These are phyloP conservation scores for Diogma glabrata DNA, from an alignment of 2,888 invertebrate genomes.

Conservation along the genomic window DNA sequence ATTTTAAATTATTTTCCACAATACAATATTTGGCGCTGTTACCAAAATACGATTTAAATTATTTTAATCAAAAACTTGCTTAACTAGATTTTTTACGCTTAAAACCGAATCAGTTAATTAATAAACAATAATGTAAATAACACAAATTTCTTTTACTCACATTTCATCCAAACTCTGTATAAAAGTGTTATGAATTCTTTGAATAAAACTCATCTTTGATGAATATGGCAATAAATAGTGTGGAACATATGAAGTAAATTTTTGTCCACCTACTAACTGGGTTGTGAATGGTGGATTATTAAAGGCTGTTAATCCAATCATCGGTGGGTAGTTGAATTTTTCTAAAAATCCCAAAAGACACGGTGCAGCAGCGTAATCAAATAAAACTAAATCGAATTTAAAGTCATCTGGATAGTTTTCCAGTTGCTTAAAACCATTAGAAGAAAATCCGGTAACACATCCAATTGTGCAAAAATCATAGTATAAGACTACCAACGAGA, in stretches of 20 bases:
- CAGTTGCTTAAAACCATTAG: conserved; percentile 22
- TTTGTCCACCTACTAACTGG: conserved; percentile 23
- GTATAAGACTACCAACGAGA: conserved; percentile 7
- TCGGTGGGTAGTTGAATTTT: conserved; percentile 28
- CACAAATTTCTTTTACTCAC: too few relatives aligned
- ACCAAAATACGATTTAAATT: too few relatives aligned
- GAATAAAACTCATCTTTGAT: conserved; percentile 22
- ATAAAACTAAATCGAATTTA: conserved; percentile 28
- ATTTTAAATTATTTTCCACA: too few relatives aligned
- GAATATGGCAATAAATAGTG: conserved; percentile 18
- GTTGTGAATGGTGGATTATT: conserved; percentile 21
- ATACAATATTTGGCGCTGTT: too few relatives aligned
- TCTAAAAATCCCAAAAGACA: conserved; percentile 27
- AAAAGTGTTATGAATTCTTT: conserved; percentile 23
- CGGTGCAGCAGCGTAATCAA: conserved; percentile 27
- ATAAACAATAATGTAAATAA: too few relatives aligned
- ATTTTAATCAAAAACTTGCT: too few relatives aligned
- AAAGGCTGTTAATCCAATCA: conserved; percentile 25
- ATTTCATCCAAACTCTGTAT: conserved; percentile 9
- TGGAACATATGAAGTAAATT: conserved; percentile 24
- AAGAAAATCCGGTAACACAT: conserved; percentile 17
- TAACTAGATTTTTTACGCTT: too few relatives aligned
- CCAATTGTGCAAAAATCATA: conserved; percentile 14
- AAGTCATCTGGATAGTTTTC: conserved; percentile 26
- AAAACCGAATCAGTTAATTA: too few relatives aligned